A percentile compares a stretch with the other conserved stretches of the same genome.
These are phyloP conservation scores for Ophioninae sp. DNA, from an alignment of 2,888 invertebrate species.

Conservation along the genomic window DNA sequence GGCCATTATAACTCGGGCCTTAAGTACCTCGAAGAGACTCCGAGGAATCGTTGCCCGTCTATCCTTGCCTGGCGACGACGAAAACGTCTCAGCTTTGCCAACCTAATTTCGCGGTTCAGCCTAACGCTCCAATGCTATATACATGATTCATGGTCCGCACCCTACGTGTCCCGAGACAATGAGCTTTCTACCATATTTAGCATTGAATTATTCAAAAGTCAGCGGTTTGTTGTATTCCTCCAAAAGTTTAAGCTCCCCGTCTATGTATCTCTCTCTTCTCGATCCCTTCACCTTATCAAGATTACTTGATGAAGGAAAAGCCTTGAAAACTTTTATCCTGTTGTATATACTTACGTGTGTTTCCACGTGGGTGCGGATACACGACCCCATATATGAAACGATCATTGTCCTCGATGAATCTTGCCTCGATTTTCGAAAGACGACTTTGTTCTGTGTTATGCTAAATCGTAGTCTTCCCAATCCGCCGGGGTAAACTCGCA, in stretches of 20 bases:
- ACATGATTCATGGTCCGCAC: slow-evolving; percentile 8
- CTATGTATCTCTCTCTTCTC: not conserved
- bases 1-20: slow-evolving; percentile 12
- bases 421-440: slow-evolving; percentile 20
- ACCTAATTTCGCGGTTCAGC: slow-evolving; percentile 40
- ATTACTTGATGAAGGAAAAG: slow-evolving; percentile 8
- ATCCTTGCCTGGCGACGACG: slow-evolving; percentile 34
- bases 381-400: not conserved
- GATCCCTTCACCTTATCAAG: slow-evolving; percentile 22
- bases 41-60: slow-evolving; percentile 29
- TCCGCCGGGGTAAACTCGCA: slow-evolving; percentile 14
- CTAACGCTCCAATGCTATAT: slow-evolving; percentile 7
- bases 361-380: not conserved
- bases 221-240: slow-evolving; percentile 28
- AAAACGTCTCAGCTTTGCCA: slow-evolving; percentile 26
- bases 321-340: not conserved
- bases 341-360: not conserved
- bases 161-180: slow-evolving; percentile 26
- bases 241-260: slow-evolving; percentile 18
- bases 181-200: slow-evolving; percentile 43
- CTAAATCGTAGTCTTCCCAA: slow-evolving; percentile 22
- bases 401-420: slow-evolving; percentile 11
- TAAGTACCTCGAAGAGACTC: slow-evolving; percentile 44
- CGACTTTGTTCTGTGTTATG: slow-evolving; percentile 21
- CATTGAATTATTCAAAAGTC: slow-evolving; percentile 50